A percentile compares a stretch with the other conserved stretches of the same genome.
Evolutionary conservation across 2,113 vertebrate species (phyloP).

Genomic region (Prochilodus magdalenae): DNA sequence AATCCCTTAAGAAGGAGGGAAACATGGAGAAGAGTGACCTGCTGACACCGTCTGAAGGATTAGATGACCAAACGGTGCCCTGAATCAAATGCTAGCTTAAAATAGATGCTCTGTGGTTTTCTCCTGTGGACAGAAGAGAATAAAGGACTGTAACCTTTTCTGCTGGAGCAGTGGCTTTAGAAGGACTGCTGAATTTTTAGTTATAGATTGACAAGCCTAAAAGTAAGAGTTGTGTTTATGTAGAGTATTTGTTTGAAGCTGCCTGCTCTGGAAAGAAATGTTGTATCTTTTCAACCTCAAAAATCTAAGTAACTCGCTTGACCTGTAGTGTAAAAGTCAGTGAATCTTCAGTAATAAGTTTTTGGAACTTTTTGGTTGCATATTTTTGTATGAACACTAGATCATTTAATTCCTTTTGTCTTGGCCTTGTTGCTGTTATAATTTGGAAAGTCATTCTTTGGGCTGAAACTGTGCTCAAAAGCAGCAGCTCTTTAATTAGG

Average conservation of each 20-base stretch:
- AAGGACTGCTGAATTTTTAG: not conserved
- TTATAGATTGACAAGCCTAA: not conserved
- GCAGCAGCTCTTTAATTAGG: not conserved
- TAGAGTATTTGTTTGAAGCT: not conserved
- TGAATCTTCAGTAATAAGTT: too few species aligned
- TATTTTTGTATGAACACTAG: not conserved
- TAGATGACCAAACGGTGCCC: conserved; percentile 52
- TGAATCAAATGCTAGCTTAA: conserved; percentile 27
- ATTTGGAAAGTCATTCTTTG: not conserved
- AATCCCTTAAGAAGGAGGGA: conserved; percentile 74
- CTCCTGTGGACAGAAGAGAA: not conserved
- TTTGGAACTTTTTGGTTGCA: too few species aligned
- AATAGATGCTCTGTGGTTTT: not conserved
- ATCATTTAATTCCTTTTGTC: not conserved
- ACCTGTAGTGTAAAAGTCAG: too few species aligned
- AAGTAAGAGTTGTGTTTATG: not conserved
- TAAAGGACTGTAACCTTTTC: not conserved
- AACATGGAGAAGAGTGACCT: conserved; percentile 43
- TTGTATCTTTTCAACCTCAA: too few species aligned
- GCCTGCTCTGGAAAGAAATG: too few species aligned
- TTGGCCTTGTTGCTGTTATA: not conserved
- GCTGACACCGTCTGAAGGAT: not conserved
- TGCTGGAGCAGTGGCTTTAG: not conserved
- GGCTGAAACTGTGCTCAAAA: not conserved
- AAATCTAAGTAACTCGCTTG: too few species aligned